These are phyloP conservation scores for Eucera pruinosa DNA, from an alignment of 2,888 invertebrate genomes.

Conservation along the genomic window DNA sequence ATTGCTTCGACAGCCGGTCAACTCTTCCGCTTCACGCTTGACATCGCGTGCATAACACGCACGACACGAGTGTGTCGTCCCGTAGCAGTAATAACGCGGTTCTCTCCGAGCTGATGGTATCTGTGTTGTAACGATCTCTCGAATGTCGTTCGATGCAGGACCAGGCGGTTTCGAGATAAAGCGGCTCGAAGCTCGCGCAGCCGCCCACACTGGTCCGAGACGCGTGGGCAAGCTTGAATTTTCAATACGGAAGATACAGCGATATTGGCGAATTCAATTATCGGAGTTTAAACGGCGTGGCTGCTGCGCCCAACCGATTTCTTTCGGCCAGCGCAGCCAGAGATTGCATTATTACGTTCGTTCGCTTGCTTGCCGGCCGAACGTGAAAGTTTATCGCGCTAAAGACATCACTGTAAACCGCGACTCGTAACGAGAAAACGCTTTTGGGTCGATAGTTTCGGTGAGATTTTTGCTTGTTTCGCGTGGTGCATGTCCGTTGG, in stretches of 20 bases:
- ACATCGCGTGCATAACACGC: conserved; percentile 9
- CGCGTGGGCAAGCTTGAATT: conserved; percentile 49
- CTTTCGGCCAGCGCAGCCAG: neutral
- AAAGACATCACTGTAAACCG: conserved; percentile 5
- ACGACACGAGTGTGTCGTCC: conserved; percentile 24
- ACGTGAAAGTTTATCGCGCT: conserved; percentile 19
- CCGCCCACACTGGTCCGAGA: conserved; percentile 34
- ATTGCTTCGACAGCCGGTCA: conserved; percentile 25
- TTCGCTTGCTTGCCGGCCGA: neutral
- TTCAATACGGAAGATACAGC: conserved; percentile 33
- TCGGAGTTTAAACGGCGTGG: conserved; percentile 38
- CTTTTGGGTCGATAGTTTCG: conserved; percentile 3
- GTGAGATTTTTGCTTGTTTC: neutral
- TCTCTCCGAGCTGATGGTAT: conserved; percentile 34
- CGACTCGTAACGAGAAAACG: conserved; percentile 5
- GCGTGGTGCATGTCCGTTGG: neutral
- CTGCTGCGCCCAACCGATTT: neutral
- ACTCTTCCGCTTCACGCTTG: conserved; percentile 20
- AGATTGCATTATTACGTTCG: conserved; percentile 9
- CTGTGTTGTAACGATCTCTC: conserved; percentile 38
- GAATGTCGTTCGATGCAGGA: conserved; percentile 42
- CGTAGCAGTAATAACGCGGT: conserved; percentile 22
- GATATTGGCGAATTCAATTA: conserved; percentile 58
- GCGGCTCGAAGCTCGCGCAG: conserved; percentile 46
- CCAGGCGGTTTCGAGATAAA: conserved; percentile 50